Evolutionary conservation across 2,113 vertebrate species (phyloP), one percentile per base, ranked within the genome.

Genomic region (Centropristis striata): DNA sequence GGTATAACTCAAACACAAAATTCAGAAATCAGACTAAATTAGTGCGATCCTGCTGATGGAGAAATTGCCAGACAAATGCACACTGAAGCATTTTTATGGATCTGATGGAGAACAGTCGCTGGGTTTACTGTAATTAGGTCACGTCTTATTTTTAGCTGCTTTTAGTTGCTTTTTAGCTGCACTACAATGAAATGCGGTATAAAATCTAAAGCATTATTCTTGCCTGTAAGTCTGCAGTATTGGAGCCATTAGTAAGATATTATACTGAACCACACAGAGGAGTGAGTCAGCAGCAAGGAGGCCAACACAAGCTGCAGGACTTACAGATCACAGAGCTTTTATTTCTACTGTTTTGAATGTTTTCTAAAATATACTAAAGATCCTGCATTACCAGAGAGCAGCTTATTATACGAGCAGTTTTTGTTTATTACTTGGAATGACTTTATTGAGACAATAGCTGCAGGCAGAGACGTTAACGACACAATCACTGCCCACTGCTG

Each of bases 211-310:
- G 18, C 51, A 60, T 55, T 25, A 51, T 20, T 44, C 42, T 60
- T 14, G 51, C 11, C 54, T 54, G 21, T 69, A 39, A 44, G 50
- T 20, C 18, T 42, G 28, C 46, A 46, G 51, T 4, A 37, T 4
- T 47, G 42, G 11, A 64, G 25, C n/a, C 39, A 69, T 79, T 23
- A 65, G 41, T 57, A 32, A 44, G 49, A 51, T 20, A 16, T 57
- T 78, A 60, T 47, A 36, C 51, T 69, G 61, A 16, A 36, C 51
- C 16, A 32, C 37, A 36, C 20, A 41, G 51, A 32, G 46, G 44
- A 71, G 16, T 72, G 75, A 86, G 54, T 87, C 83, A 85, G 75
- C 84, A 76, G 13, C 16, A 70, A 11, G 8, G 8, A 79, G 75
- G 28, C 8, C 42, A 41, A 53, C 50, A 37, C 25, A 68, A 66